Conservation (phyloP, 2,888 invertebrate species). For the Ormia ochracea region DNA sequence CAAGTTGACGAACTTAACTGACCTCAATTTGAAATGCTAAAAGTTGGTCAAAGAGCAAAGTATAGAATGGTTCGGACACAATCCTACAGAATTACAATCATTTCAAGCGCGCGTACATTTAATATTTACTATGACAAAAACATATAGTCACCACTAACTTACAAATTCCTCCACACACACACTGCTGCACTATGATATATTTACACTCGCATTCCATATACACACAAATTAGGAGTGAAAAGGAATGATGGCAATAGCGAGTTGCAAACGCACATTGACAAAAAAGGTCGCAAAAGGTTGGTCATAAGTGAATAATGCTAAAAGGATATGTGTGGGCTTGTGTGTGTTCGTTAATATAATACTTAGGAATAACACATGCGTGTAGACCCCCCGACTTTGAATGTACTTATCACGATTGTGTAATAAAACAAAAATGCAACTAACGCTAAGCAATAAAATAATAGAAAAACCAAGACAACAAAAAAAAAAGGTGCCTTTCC, state of each 20-base stretch:
- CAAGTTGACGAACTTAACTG: constrained; percentile 31
- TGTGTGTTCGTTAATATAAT: not conserved
- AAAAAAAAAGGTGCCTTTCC: constrained; percentile 29
- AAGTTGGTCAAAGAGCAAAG: constrained; percentile 51
- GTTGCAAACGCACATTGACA: constrained; percentile 48
- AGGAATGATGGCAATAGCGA: constrained; percentile 6
- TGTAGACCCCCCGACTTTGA: constrained; percentile 14
- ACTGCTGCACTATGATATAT: not conserved
- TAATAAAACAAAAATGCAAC: constrained; percentile 48
- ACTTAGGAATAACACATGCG: constrained; percentile 27
- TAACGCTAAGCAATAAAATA: constrained; percentile 34
- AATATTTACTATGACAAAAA: not conserved
- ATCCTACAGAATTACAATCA: constrained; percentile 41
- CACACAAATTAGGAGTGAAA: not conserved
- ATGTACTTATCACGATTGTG: constrained; percentile 45
- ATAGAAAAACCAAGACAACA: not conserved
- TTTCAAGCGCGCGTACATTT: constrained; percentile 18
- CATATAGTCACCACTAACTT: not conserved
- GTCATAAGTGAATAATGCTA: constrained; percentile 39
- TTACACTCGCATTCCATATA: not conserved
- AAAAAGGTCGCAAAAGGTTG: constrained; percentile 44
- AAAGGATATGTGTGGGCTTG: not conserved
- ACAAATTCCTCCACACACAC: not conserved
- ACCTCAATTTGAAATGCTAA: constrained; percentile 45
- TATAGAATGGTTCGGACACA: constrained; percentile 31